These are phyloP conservation scores for Leptodactylus fuscus DNA, from an alignment of 2,113 vertebrate genomes.

Conservation along the genomic window DNA sequence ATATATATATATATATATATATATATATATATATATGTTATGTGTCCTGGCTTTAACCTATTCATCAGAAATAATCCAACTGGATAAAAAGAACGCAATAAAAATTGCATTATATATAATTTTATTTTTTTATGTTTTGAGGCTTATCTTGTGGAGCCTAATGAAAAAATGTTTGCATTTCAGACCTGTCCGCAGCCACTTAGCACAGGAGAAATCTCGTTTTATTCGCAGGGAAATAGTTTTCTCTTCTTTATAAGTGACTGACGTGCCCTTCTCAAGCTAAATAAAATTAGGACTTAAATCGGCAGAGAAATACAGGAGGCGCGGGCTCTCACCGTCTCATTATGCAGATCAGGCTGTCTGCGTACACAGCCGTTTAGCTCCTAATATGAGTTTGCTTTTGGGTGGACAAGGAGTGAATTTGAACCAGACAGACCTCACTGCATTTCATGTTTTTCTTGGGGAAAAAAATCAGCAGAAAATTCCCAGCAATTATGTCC, in stretches of 20 bases:
- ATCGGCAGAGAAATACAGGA: conserved; percentile 57
- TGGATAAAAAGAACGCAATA: too few relatives aligned
- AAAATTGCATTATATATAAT: too few relatives aligned
- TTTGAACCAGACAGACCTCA: conserved; percentile 58
- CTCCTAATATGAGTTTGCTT: conserved; percentile 60
- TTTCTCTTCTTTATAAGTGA: conserved; percentile 60
- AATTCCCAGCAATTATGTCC: conserved; percentile 56
- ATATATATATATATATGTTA: too few relatives aligned
- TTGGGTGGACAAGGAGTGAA: conserved; percentile 59
- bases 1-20: too few relatives aligned
- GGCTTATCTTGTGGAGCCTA: conserved; percentile 21
- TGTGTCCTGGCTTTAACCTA: too few relatives aligned
- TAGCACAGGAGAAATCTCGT: conserved; percentile 57
- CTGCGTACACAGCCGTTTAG: conserved; percentile 59
- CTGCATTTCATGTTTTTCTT: conserved; percentile 55
- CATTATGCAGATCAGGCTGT: conserved; percentile 61
- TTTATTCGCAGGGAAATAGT: conserved; percentile 58
- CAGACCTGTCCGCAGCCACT: conserved; percentile 56
- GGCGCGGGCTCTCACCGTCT: conserved; percentile 49
- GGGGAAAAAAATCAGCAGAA: conserved; percentile 46
- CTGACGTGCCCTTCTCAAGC: conserved; percentile 60
- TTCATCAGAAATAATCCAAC: too few relatives aligned
- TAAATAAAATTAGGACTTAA: conserved; percentile 61
- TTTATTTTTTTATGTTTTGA: not conserved
- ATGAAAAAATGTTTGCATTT: conserved; percentile 56